Evolutionary conservation across 2,113 vertebrate genomes (phyloP).

Genomic region (Limanda limanda): DNA sequence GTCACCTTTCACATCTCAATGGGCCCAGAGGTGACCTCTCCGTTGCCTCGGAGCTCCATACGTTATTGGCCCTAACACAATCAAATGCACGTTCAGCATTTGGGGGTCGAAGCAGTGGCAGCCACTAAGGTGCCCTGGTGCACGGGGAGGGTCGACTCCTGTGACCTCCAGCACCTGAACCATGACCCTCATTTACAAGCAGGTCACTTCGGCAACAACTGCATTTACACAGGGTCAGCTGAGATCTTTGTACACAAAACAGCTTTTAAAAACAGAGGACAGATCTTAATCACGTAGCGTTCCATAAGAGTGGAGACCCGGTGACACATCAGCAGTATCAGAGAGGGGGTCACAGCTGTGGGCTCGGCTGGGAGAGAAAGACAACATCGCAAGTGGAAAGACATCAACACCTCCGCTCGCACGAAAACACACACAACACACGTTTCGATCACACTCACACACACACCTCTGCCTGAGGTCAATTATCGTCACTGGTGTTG

Average conservation of each 20-base stretch:
- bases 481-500: slow-evolving; percentile 28
- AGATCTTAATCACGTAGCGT: slow-evolving; percentile 76
- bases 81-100: slow-evolving; percentile 85
- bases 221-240: slow-evolving; percentile 86
- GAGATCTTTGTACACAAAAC: slow-evolving; percentile 78
- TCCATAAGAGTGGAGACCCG: slow-evolving; percentile 57
- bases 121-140: slow-evolving; percentile 66
- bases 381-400: slow-evolving; percentile 40
- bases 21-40: slow-evolving; percentile 81
- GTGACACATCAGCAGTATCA: slow-evolving; percentile 55
- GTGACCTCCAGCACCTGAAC: slow-evolving; percentile 81
- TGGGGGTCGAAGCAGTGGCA: slow-evolving; percentile 72
- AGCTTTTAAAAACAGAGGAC: slow-evolving; percentile 68
- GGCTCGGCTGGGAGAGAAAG: slow-evolving; percentile 44
- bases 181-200: slow-evolving; percentile 85
- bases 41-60: slow-evolving; percentile 71
- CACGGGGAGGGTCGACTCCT: slow-evolving; percentile 69
- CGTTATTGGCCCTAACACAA: slow-evolving; percentile 85
- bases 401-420: slow-evolving; percentile 33
- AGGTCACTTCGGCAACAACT: slow-evolving; percentile 84
- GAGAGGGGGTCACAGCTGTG: slow-evolving; percentile 62
- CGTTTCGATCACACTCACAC: background rate
- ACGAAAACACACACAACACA: slow-evolving; percentile 6
- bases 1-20: slow-evolving; percentile 85
- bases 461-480: background rate